phyloP scores from a whole-genome alignment of 1,140 invertebrate species.

The Drosophila repleta region DNA sequence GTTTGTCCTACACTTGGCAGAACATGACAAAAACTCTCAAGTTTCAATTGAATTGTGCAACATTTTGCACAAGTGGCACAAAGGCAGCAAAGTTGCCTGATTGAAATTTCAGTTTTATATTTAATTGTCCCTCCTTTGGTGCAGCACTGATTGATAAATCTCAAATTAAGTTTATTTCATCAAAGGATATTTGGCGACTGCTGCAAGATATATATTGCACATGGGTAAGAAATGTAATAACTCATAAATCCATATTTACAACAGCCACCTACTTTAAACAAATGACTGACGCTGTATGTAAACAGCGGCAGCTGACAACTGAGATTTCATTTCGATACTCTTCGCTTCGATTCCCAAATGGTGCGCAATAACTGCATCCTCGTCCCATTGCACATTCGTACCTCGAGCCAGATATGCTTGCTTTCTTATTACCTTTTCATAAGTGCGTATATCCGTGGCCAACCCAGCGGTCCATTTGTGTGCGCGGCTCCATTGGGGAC shows the following conservation, averaged over 20 bases:
- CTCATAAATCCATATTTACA: neutral
- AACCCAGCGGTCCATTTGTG: conserved; percentile 13
- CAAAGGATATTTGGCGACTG: neutral
- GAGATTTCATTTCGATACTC: conserved; percentile 28
- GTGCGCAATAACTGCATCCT: conserved; percentile 27
- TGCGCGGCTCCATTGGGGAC: conserved; percentile 6
- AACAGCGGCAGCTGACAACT: conserved; percentile 46
- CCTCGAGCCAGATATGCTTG: conserved; percentile 45
- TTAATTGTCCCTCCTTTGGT: conserved; percentile 59
- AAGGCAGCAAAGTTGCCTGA: conserved; percentile 26
- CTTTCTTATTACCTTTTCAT: conserved; percentile 4
- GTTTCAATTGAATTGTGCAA: conserved; percentile 67
- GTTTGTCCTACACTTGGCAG: conserved; percentile 41
- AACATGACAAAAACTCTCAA: conserved; percentile 54
- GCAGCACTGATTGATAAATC: neutral
- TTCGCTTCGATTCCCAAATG: conserved; percentile 8
- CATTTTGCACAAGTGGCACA: conserved; percentile 66
- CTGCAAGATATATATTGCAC: neutral
- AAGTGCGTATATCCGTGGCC: conserved; percentile 15
- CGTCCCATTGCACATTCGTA: conserved; percentile 45
- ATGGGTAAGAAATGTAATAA: neutral
- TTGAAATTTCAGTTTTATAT: conserved; percentile 57
- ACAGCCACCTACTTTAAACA: neutral
- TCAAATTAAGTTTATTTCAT: conserved; percentile 16
- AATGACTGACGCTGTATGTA: neutral